phyloP scores from a whole-genome alignment of 2,797 vertebrate species.

The Pseudotriccus pelzelni region DNA sequence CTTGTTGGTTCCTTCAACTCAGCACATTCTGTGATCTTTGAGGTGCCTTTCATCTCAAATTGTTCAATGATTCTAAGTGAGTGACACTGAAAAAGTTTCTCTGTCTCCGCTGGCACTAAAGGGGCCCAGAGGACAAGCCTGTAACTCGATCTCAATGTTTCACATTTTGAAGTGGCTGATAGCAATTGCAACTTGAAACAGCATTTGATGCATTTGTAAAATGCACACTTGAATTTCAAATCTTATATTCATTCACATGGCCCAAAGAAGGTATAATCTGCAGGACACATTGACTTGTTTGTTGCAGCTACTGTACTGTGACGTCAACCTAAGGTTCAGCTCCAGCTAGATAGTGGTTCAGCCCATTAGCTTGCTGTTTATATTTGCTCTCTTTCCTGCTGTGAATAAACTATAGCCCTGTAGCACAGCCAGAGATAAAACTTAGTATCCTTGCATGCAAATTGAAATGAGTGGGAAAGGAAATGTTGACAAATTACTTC shows the following conservation, averaged over 20 bases:
- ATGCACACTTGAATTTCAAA: not conserved
- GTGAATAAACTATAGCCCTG: conserved; percentile 45
- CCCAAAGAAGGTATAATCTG: not conserved
- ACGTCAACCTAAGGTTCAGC: conserved; percentile 19
- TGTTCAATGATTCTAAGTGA: not conserved
- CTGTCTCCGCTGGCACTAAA: not conserved
- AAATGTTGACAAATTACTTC: conserved; percentile 39
- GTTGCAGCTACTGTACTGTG: conserved; percentile 23
- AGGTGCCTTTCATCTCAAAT: not conserved
- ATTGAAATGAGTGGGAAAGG: conserved; percentile 16
- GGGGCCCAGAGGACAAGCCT: not conserved
- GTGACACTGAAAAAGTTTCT: not conserved
- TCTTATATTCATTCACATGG: not conserved
- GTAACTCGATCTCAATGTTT: not conserved
- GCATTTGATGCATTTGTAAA: not conserved
- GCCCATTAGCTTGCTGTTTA: conserved; percentile 54
- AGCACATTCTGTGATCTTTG: not conserved
- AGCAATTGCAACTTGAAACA: not conserved
- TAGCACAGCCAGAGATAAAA: conserved; percentile 42
- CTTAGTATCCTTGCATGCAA: conserved; percentile 17
- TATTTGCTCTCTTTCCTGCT: conserved; percentile 49
- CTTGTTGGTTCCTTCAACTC: not conserved
- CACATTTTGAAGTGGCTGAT: not conserved
- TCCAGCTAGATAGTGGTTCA: conserved; percentile 9
- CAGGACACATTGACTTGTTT: not conserved